Base-by-base conservation (phyloP, 2,797 vertebrate genomes). In the Channa striata region DNA sequence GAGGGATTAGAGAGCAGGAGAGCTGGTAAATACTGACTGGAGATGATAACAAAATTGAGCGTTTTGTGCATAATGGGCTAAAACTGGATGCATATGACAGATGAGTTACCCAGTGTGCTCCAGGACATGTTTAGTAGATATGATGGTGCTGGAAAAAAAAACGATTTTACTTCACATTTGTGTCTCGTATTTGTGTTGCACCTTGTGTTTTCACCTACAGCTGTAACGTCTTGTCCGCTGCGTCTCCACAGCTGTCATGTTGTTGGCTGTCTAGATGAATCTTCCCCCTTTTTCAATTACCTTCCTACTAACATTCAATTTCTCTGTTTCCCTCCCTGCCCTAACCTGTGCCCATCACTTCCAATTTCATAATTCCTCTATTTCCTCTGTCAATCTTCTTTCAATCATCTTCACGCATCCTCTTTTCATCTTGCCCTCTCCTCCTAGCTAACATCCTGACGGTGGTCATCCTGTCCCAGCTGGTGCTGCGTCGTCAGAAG, bases 401-500 rank as follows among this genome's bases (percentile, higher is more conserved):
- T 68, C 67, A 79, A 75, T 77, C 80, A 48, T 59, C 58, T 57
- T 23, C 44, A 25, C 6, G 5, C 54, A 39, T 44, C 60, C 60
- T 46, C 48, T 42, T n/a, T 54, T 0, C 68, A 90, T 13, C 46
- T 17, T 48, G 36, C 61, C 36, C 19, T 11, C 51, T 44, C 61
- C 88, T 82, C 72, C 74, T 87, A 99, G 97, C 97, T 57, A 99
- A 99, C 87, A 97, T 98, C 92, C 86, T 99, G 88, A 99, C 97
- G 0, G 97, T 99, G 81, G 95, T 99, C 90, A 97, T 98, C 91
- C 94, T 99, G 42, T 98, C 97, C 50, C 97, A 97, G 93, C 93
- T 99, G 46, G 97, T 98, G 84, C 94, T 97, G 61, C 95, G 96
- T 74, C 94, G 97, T 71, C 97, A 99, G 93, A 99, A 99, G 90